Conservation (phyloP, 2,888 invertebrate genomes). For the Gasteruption jaculator region DNA sequence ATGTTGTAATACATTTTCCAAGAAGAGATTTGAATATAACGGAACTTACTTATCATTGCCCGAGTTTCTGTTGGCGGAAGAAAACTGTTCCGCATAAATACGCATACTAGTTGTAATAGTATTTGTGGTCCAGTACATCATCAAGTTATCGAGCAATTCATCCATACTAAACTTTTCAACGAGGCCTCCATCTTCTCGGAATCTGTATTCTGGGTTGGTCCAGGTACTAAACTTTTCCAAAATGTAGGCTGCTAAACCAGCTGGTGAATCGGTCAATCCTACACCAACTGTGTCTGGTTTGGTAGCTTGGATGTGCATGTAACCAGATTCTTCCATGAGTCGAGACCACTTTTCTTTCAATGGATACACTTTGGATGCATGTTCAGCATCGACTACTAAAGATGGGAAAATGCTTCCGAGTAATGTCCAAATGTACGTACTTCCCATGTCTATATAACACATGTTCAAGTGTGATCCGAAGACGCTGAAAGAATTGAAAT, state of each 20-base stretch:
- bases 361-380: constrained; percentile 56
- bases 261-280: constrained; percentile 71
- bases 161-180: constrained; percentile 64
- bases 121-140: constrained; percentile 76
- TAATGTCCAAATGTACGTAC: constrained; percentile 41
- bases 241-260: constrained; percentile 84
- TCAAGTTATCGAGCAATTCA: constrained; percentile 71
- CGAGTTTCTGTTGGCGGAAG: constrained; percentile 34
- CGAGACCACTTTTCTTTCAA: constrained; percentile 39
- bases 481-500: constrained; percentile 44
- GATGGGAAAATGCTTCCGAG: constrained; percentile 59
- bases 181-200: constrained; percentile 64
- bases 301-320: constrained; percentile 76
- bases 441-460: constrained; percentile 48
- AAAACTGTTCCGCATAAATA: constrained; percentile 66
- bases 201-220: constrained; percentile 58
- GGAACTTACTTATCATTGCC: constrained; percentile 51
- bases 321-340: constrained; percentile 55
- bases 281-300: constrained; percentile 86
- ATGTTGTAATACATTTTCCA: neutral
- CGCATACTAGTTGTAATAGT: constrained; percentile 72
- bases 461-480: constrained; percentile 65
- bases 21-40: constrained; percentile 3
- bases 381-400: constrained; percentile 56
- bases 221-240: constrained; percentile 83